These are phyloP conservation scores for Drosophila nannoptera DNA, from an alignment of 1,140 invertebrate genomes.

Conservation along the genomic window DNA sequence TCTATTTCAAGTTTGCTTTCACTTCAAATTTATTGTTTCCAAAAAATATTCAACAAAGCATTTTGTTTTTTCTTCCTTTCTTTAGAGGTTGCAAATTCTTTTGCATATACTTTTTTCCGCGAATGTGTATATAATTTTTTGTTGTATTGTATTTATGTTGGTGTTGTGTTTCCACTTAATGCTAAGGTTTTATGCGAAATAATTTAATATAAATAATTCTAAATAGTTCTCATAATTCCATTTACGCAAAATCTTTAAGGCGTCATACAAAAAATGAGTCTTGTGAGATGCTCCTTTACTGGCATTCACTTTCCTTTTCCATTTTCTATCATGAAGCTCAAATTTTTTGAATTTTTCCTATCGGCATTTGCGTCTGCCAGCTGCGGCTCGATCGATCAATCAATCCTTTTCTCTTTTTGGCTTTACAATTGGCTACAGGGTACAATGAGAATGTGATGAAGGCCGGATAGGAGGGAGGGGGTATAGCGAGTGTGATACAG, in stretches of 20 bases:
- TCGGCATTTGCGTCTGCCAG: background rate
- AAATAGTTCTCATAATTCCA: constrained; percentile 24
- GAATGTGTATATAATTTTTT: constrained; percentile 7
- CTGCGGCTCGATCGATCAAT: constrained; percentile 9
- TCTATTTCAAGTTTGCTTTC: constrained; percentile 15
- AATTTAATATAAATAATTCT: constrained; percentile 60
- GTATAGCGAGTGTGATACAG: no score
- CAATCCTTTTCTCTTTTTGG: constrained; percentile 16
- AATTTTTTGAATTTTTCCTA: background rate
- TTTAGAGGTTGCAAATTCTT: constrained; percentile 12
- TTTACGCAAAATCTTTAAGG: constrained; percentile 41
- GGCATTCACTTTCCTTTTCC: constrained; percentile 14
- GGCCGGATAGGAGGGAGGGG: no score
- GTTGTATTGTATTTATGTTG: constrained; percentile 16
- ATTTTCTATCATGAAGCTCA: background rate
- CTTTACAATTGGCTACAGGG: constrained; percentile 33
- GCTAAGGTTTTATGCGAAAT: constrained; percentile 43
- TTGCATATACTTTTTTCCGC: constrained; percentile 24
- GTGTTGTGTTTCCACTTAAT: constrained; percentile 32
- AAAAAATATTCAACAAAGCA: constrained; percentile 56
- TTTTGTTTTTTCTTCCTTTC: constrained; percentile 14
- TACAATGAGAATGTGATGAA: background rate
- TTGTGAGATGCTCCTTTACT: constrained; percentile 7
- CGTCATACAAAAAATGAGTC: constrained; percentile 59
- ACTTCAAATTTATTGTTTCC: constrained; percentile 40